Base-by-base conservation (phyloP, 2,113 vertebrate species). In the Sceloporus tristichus region DNA sequence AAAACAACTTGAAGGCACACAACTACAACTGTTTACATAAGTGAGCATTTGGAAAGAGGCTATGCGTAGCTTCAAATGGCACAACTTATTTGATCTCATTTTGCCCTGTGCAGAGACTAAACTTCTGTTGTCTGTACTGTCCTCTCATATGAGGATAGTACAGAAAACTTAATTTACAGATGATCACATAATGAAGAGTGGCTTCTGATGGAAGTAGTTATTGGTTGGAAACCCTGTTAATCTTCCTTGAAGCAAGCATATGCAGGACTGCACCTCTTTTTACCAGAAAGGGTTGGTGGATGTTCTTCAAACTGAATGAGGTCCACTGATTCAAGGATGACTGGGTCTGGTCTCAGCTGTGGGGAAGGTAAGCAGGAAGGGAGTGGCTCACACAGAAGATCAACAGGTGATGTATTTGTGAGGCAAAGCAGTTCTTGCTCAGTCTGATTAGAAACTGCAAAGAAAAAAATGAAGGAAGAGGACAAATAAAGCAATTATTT, bases 361-460 rank as follows among this genome's bases (percentile, higher is more conserved):
- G 99, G 99, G 29, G 98, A 99, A 0, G 98, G 99, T 19, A 99
- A 95, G 93, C 98, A 98, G 70, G 98, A 99, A 6, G 98, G 99
- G 25, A 99, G 98, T 0, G 98, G 99, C 4, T 98, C 98, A 87
- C 99, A 98, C 90, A 99, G 93, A 53, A 99, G 98, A 96, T 99
- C 99, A 29, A 98, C 89, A 0, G 98, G 97, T 75, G 98, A 98
- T 11, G 93, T 92, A 0, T 89, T 96, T 4, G 95, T 93, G 92
- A 99, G 95, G 92, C 94, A 97, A 89, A 98, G 96, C 19, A 99
- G 97, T 93, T 98, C 98, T 10, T 97, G 96, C 9, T 98, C 98
- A 0, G 87, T 90, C 19, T 94, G 95, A 70, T 82, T 91, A 68
- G 93, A 92, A 91, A 92, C 98, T 98, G 91, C 29, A 40, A 89